Conservation (phyloP, 2,888 invertebrate genomes). For the Philaethria dido region DNA sequence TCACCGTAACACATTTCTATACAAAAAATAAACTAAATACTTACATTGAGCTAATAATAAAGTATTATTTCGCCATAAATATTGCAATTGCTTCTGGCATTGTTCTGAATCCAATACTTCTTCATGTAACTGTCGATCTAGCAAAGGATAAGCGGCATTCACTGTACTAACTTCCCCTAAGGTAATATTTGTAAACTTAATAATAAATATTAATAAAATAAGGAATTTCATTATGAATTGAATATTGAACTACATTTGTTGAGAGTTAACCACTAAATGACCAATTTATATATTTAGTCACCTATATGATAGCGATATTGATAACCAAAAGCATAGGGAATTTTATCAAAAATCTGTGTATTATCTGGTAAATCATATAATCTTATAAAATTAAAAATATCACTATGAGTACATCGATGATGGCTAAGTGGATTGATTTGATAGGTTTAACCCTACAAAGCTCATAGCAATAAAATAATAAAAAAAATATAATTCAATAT, state of each 20-base stretch:
- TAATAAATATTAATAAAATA: background rate
- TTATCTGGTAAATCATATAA: background rate
- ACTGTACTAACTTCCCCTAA: constrained; percentile 1
- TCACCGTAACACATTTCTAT: too few relatives aligned
- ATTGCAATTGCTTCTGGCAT: constrained; percentile 59
- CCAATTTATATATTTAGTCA: background rate
- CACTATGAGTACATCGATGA: background rate
- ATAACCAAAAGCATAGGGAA: background rate
- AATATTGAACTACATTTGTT: constrained; percentile 1
- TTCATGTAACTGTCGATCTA: constrained; percentile 58
- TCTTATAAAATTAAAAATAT: background rate
- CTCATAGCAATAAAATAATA: too few relatives aligned
- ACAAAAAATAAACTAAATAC: constrained; percentile 44
- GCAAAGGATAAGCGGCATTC: constrained; percentile 30
- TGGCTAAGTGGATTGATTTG: background rate
- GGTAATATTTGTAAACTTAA: background rate
- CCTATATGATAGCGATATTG: background rate
- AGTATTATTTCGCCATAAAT: constrained; percentile 51
- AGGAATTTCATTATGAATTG: background rate
- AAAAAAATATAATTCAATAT: too few relatives aligned
- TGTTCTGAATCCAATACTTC: constrained; percentile 57
- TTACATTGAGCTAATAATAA: constrained; percentile 57
- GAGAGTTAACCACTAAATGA: background rate
- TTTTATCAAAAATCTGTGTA: constrained; percentile 5
- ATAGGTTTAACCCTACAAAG: background rate